These are phyloP conservation scores for Lasiommata megera DNA, from an alignment of 2,888 invertebrate genomes.

Conservation along the genomic window DNA sequence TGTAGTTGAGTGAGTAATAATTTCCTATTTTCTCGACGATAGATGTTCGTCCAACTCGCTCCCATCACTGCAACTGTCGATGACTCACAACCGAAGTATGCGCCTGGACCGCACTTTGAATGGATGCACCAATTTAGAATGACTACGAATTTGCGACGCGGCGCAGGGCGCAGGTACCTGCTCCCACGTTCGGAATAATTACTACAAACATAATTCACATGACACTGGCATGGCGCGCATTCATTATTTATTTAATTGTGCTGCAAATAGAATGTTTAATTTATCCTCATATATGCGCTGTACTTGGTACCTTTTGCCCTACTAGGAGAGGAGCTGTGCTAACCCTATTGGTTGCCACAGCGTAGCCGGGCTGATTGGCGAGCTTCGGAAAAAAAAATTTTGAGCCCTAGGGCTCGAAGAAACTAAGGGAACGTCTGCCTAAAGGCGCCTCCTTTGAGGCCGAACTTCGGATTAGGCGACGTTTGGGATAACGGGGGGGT, in stretches of 20 bases:
- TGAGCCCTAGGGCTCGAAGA: too few relatives aligned
- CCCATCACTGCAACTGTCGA: constrained; percentile 6
- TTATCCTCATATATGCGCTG: neutral
- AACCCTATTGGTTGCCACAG: too few relatives aligned
- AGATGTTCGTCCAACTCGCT: too few relatives aligned
- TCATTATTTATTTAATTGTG: constrained; percentile 26
- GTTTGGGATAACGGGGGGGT: too few relatives aligned
- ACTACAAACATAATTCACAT: constrained; percentile 33
- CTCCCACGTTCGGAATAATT: constrained; percentile 29
- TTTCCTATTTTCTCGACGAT: too few relatives aligned
- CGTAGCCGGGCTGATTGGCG: too few relatives aligned
- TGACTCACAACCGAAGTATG: constrained; percentile 36
- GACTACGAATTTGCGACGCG: constrained; percentile 41
- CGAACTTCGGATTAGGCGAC: too few relatives aligned
- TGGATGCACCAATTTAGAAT: constrained; percentile 45
- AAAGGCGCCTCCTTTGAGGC: too few relatives aligned
- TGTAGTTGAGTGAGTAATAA: too few relatives aligned
- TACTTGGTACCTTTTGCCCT: neutral
- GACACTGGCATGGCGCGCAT: constrained; percentile 29
- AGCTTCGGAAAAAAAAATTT: too few relatives aligned
- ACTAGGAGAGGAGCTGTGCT: too few relatives aligned
- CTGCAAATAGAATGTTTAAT: constrained; percentile 24
- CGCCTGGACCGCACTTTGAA: constrained; percentile 41
- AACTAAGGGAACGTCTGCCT: too few relatives aligned
- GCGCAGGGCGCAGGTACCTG: constrained; percentile 37